Percentiles rank a stretch among this genome's conserved stretches.
phyloP scores from a whole-genome alignment of 1,140 invertebrate species.

The Drosophila novamexicana region DNA sequence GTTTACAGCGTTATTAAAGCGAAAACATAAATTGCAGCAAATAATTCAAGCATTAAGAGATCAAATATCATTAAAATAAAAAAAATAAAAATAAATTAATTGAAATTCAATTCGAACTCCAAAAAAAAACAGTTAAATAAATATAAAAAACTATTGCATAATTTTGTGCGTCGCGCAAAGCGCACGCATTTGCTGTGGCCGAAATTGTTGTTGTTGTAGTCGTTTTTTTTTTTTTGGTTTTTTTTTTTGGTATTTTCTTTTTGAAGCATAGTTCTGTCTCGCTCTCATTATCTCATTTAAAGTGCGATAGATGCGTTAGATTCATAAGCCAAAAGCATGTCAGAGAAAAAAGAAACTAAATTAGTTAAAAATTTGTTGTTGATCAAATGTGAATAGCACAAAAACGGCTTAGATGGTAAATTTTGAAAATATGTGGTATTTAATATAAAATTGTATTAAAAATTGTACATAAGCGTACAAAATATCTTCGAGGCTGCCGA shows the following conservation, averaged over 20 bases:
- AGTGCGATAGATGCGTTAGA: conserved; percentile 75
- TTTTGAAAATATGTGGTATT: background rate
- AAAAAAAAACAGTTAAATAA: conserved; percentile 43
- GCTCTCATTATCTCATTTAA: conserved; percentile 59
- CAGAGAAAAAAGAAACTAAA: conserved; percentile 84
- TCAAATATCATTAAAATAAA: conserved; percentile 63
- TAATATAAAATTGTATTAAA: background rate
- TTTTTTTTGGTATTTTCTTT: conserved; percentile 14
- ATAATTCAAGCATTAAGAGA: conserved; percentile 78
- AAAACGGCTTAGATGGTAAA: conserved; percentile 42
- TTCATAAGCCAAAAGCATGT: conserved; percentile 80
- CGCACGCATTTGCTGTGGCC: conserved; percentile 54
- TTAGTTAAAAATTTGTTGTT: conserved; percentile 79
- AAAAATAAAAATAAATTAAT: conserved; percentile 38
- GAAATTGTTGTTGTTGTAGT: conserved; percentile 53
- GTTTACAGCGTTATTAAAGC: conserved; percentile 71
- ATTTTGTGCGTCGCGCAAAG: conserved; percentile 64
- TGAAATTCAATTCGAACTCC: conserved; percentile 66
- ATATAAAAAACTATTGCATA: conserved; percentile 67
- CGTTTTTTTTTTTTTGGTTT: conserved; percentile 29
- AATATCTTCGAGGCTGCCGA: conserved; percentile 22
- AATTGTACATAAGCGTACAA: background rate
- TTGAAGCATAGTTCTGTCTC: conserved; percentile 34
- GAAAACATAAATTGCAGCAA: conserved; percentile 68
- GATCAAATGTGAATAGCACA: conserved; percentile 36